These are phyloP conservation scores for Halcyon leucocephala DNA, from an alignment of 2,797 vertebrate genomes.

Conservation along the genomic window DNA sequence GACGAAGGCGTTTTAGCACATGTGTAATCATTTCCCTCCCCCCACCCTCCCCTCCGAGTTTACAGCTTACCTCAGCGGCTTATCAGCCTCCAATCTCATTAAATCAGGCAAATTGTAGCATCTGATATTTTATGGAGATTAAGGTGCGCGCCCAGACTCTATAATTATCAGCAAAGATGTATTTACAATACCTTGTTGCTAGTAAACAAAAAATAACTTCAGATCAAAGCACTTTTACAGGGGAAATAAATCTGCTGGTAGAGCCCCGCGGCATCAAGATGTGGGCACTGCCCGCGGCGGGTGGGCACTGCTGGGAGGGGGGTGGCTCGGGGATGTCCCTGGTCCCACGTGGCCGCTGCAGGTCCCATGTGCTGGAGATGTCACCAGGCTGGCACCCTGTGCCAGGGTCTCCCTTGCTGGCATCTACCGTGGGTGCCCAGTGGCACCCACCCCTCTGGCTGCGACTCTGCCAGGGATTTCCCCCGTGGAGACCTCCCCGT, in stretches of 20 bases:
- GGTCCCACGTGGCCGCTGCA: accelerated
- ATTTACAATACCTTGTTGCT: constrained; percentile 72
- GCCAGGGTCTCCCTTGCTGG: neutral
- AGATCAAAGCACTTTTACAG: constrained; percentile 40
- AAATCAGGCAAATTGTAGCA: constrained; percentile 75
- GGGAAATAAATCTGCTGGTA: neutral
- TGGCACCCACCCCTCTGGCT: neutral
- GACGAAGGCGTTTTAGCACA: constrained; percentile 24
- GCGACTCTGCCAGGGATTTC: neutral
- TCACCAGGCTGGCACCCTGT: neutral
- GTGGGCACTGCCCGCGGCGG: neutral
- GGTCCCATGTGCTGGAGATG: neutral
- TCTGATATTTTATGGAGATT: constrained; percentile 72
- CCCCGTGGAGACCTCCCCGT: neutral
- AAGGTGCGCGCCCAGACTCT: constrained; percentile 62
- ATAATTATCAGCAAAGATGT: constrained; percentile 67
- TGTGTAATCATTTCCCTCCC: constrained; percentile 51
- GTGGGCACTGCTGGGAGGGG: neutral
- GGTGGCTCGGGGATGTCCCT: neutral
- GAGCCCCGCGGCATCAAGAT: neutral
- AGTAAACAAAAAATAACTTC: constrained; percentile 69
- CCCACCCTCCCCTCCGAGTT: constrained; percentile 1
- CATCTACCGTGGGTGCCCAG: neutral
- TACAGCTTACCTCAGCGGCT: constrained; percentile 62
- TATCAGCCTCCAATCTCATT: constrained; percentile 69